These are phyloP conservation scores for Embidobia sp. DNA, from an alignment of 2,888 invertebrate species.

Conservation along the genomic window DNA sequence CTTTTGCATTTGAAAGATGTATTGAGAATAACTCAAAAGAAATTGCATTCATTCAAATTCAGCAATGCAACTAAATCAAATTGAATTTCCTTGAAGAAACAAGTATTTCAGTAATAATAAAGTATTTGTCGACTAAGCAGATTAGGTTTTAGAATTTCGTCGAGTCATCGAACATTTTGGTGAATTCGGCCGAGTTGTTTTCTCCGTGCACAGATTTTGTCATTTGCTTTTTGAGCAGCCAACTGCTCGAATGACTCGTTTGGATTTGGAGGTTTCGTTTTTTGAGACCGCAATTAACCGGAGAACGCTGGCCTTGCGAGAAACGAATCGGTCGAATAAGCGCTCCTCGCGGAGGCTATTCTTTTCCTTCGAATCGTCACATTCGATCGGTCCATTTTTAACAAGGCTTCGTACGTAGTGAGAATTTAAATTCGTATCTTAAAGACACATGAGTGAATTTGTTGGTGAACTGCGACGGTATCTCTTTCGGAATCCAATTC, in stretches of 20 bases:
- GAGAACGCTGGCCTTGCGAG: neutral
- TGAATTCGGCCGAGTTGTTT: no score
- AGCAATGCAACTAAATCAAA: no score
- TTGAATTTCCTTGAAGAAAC: no score
- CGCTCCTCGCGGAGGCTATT: neutral
- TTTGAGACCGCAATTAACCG: constrained; percentile 45
- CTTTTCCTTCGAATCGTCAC: neutral
- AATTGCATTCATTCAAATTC: no score
- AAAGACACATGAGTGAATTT: constrained; percentile 24
- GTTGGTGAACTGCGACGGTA: constrained; percentile 5
- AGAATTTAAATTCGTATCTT: constrained; percentile 41
- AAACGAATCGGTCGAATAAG: constrained; percentile 19
- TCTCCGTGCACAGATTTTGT: no score
- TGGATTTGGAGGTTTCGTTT: constrained; percentile 50
- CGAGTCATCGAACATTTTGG: no score
- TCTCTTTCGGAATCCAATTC: no score
- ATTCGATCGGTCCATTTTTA: constrained; percentile 30
- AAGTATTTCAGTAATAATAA: no score
- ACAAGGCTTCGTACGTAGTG: constrained; percentile 10
- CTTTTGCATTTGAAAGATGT: no score
- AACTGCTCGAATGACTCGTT: constrained; percentile 33
- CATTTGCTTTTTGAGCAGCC: constrained; percentile 37
- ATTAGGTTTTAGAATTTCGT: no score
- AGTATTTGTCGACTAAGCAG: no score
- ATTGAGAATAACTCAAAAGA: no score